Base-by-base conservation (phyloP, 1,140 invertebrate genomes). In the Berghia stephanieae region DNA sequence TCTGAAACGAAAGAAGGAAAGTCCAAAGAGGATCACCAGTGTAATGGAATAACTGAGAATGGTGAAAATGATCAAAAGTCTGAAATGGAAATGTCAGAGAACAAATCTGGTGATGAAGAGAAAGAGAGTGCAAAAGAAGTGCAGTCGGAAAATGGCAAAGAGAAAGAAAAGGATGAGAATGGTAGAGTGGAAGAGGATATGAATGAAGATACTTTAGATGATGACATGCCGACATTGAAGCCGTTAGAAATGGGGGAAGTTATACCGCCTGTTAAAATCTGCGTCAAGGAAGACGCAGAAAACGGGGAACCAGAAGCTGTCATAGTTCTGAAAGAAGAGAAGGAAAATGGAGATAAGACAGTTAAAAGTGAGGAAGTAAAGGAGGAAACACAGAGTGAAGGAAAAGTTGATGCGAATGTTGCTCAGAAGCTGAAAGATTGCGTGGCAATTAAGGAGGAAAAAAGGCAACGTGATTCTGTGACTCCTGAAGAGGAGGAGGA, bases 1-100 rank as follows among this genome's bases (percentile, higher is more conserved):
- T 36, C 60, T 31, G 38, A 68, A 4, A 76, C 46, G 42, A 78
- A 82, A 31, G 80, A 78, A 38, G 34, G 82, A 0, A 78, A 80
- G 6, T 55, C 18, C 8, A 55, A 63, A 46, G 77, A 77, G 57
- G 78, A 75, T 40, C 57, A 70, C 43, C 36, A 27, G 34, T 63
- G 31, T 77, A 81, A 76, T 82, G 73, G 13, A 21, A 5, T 18
- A 44, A 44, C n/a, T 24, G 40, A 63, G 21, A 8, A 42, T 43
- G 4, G 38, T 63, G 34, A 63, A 40, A 44, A 46, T 52, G 38
- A 24, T 21, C 1, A 49, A 8, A 68, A 67, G 60, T 44, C 57
- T 36, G 52, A 46, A 24, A 42, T 31, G 40, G 43, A 57, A 77
- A 38, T 55, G 44, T 40, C 36, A n/a, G 42, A n/a, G n/a, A n/a